Conservation (phyloP, 2,113 vertebrate genomes). For the Centropristis striata region DNA sequence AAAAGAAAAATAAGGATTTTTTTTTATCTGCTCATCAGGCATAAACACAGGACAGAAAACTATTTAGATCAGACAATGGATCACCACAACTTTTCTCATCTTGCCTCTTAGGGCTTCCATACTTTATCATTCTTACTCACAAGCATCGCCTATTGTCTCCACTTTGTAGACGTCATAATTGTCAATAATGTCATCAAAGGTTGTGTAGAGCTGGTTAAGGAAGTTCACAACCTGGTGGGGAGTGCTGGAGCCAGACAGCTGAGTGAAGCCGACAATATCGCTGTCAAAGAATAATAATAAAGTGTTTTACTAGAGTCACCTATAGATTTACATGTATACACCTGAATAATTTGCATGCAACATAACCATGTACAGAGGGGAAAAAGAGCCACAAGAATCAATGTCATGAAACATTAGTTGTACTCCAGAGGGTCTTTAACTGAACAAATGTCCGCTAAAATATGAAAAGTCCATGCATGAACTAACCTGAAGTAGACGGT, state of each 20-base stretch:
- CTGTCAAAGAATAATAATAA: conserved; percentile 59
- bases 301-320: not conserved
- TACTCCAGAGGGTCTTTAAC: not conserved
- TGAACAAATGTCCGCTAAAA: not conserved
- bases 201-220: conserved; percentile 88
- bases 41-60: no score
- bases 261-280: conserved; percentile 88
- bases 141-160: conserved; percentile 88
- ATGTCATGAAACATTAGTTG: not conserved
- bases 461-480: not conserved
- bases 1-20: no score
- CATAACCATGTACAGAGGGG: not conserved
- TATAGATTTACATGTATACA: not conserved
- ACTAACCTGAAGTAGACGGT: conserved; percentile 84
- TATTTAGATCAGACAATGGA: no score
- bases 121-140: conserved; percentile 68
- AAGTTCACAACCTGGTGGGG: conserved; percentile 86
- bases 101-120: no score
- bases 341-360: not conserved
- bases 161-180: conserved; percentile 89
- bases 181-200: conserved; percentile 88
- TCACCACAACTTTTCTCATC: no score
- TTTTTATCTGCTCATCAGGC: no score
- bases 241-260: conserved; percentile 85
- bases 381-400: not conserved